These are phyloP conservation scores for Eurystomus glaucurus DNA, from an alignment of 2,797 vertebrate species.

Conservation along the genomic window DNA sequence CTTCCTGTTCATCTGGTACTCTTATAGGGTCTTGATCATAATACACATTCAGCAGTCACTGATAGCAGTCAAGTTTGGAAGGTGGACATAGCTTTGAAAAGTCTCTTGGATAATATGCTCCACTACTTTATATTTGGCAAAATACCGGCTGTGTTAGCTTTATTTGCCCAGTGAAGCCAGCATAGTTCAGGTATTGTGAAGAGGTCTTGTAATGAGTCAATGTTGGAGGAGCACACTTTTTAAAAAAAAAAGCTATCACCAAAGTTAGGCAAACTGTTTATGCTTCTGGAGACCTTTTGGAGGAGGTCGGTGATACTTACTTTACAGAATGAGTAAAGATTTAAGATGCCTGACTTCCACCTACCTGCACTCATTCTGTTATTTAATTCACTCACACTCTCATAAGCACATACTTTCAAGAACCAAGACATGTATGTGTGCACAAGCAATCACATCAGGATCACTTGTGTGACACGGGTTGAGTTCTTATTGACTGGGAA, in stretches of 20 bases:
- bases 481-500: background rate
- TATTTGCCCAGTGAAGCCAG: background rate
- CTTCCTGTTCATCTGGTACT: background rate
- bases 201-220: background rate
- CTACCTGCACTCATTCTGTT: background rate
- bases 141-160: background rate
- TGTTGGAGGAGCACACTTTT: background rate
- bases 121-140: background rate
- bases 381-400: background rate
- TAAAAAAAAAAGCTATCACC: background rate
- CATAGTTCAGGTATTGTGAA: background rate
- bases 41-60: rapidly evolving
- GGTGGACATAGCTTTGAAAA: background rate
- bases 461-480: background rate
- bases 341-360: background rate
- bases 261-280: background rate
- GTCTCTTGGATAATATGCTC: background rate
- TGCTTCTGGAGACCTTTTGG: background rate
- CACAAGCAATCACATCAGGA: rapidly evolving
- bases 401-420: rapidly evolving
- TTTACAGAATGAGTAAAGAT: background rate
- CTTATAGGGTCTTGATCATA: background rate
- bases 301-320: background rate
- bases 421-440: background rate
- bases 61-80: background rate